Percentiles rank a stretch among this genome's conserved stretches.
These are phyloP conservation scores for Leptodactylus fallax DNA, from an alignment of 2,797 vertebrate species.

Conservation along the genomic window DNA sequence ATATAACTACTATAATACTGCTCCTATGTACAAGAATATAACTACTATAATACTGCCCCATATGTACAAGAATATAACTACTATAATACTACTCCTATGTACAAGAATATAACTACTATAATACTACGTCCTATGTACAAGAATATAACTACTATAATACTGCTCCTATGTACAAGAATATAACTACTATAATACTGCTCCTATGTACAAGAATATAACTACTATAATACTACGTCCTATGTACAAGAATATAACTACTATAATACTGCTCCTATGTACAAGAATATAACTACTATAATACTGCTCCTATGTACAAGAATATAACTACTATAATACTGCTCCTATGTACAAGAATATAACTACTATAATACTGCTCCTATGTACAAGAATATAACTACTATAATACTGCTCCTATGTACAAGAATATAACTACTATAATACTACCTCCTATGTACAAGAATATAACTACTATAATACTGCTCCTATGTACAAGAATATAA, in stretches of 20 bases:
- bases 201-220: constrained; percentile 3
- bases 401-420: not conserved
- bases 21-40: not conserved
- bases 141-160: constrained; percentile 3
- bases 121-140: not conserved
- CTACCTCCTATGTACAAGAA: too few relatives aligned
- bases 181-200: constrained; percentile 6
- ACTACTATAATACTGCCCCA: not conserved
- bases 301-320: constrained; percentile 2
- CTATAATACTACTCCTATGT: not conserved
- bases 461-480: too few relatives aligned
- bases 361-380: not conserved
- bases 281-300: not conserved
- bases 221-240: not conserved
- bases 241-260: constrained; percentile 2
- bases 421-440: too few relatives aligned
- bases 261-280: not conserved
- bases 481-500: too few relatives aligned
- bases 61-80: constrained; percentile 3
- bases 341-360: not conserved
- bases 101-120: not conserved
- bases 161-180: constrained; percentile 3
- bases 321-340: constrained; percentile 1
- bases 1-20: not conserved
- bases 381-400: too few relatives aligned